phyloP scores from a whole-genome alignment of 2,113 vertebrate genomes.

The human region DNA sequence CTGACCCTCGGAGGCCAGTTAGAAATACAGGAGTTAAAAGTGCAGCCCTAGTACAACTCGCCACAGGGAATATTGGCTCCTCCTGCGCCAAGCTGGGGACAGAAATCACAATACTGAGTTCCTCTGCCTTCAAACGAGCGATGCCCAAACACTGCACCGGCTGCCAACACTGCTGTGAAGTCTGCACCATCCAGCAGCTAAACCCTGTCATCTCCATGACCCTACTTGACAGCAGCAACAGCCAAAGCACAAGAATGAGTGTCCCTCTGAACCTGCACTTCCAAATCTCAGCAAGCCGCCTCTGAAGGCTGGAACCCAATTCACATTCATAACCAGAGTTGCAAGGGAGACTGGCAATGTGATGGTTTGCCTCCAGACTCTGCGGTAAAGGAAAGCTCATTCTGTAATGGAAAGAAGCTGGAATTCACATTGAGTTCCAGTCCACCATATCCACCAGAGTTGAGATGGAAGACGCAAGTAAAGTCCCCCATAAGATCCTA shows the following conservation, averaged over 20 bases:
- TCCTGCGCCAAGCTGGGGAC: background rate
- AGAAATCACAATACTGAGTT: fast-evolving
- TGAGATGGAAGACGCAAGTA: background rate
- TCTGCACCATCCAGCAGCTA: background rate
- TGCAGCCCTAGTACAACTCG: background rate
- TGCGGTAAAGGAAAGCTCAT: background rate
- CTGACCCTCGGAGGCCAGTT: too few relatives aligned
- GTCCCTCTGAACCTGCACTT: background rate
- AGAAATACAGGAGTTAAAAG: background rate
- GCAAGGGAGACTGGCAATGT: background rate
- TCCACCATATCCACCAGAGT: background rate
- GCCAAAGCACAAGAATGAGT: background rate
- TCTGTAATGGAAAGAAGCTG: background rate
- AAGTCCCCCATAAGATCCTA: background rate
- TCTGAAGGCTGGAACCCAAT: background rate
- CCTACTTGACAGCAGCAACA: background rate
- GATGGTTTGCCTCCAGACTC: background rate
- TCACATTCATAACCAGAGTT: background rate
- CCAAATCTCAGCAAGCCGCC: background rate
- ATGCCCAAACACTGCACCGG: fast-evolving
- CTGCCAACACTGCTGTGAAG: background rate
- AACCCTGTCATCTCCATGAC: fast-evolving
- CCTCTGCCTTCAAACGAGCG: background rate
- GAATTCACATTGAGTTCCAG: fast-evolving
- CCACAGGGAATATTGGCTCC: background rate